Percentiles rank a stretch among this genome's conserved stretches.
These are phyloP conservation scores for Trachelus stipa DNA, from an alignment of 2,888 invertebrate species.

Conservation along the genomic window DNA sequence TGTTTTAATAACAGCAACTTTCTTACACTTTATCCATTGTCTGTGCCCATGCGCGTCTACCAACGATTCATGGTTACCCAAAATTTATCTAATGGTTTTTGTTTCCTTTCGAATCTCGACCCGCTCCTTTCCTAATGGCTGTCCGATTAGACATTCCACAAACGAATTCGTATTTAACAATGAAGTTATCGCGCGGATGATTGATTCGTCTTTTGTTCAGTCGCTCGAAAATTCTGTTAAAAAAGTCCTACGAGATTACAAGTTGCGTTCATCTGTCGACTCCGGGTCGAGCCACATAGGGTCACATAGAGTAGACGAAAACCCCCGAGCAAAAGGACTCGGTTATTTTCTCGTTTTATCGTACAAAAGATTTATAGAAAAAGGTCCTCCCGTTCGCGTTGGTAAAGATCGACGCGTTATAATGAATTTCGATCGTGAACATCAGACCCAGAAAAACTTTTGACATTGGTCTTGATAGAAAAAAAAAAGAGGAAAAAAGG, in stretches of 20 bases:
- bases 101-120: not conserved
- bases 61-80: not conserved
- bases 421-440: not conserved
- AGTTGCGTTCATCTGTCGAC: not conserved
- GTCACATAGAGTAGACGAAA: not conserved
- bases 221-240: not conserved
- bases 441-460: not conserved
- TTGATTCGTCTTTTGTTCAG: not conserved
- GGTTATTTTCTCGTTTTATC: not conserved
- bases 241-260: not conserved
- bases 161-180: not conserved
- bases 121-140: not conserved
- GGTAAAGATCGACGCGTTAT: not conserved
- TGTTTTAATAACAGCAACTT: not conserved
- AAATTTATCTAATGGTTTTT: not conserved
- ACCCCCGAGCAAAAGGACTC: not conserved
- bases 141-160: not conserved
- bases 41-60: not conserved
- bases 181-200: not conserved
- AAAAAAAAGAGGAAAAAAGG: not conserved
- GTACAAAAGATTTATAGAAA: not conserved
- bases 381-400: not conserved
- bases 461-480: not conserved
- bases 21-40: not conserved
- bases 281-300: not conserved